Evolutionary conservation across 2,888 invertebrate genomes (phyloP).

Genomic region (Malachius bipustulatus): DNA sequence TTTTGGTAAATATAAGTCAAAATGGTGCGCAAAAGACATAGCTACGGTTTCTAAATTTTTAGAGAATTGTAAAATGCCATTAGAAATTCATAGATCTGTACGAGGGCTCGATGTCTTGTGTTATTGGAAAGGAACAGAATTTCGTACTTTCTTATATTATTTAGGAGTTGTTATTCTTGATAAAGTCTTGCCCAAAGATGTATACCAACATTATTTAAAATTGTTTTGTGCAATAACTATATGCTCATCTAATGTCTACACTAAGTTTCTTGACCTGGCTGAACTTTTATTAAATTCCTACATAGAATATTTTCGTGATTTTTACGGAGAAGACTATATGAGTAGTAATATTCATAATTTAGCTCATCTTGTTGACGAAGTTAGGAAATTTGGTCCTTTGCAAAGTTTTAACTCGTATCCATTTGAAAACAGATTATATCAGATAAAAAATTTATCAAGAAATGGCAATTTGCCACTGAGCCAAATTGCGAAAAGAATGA

Average conservation of each 20-base stretch:
- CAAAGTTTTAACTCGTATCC: conserved; percentile 27
- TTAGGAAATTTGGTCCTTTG: conserved; percentile 24
- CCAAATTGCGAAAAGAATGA: conserved; percentile 20
- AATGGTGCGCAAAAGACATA: conserved; percentile 17
- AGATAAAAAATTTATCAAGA: conserved; percentile 19
- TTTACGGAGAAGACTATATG: conserved; percentile 28
- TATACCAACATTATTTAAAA: conserved; percentile 12
- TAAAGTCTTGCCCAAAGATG: conserved; percentile 11
- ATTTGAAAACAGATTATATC: conserved; percentile 28
- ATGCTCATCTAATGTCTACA: conserved; percentile 16
- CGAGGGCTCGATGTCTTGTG: conserved; percentile 13
- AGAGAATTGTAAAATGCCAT: conserved; percentile 14
- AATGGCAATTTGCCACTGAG: conserved; percentile 16
- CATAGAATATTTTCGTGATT: conserved; percentile 17
- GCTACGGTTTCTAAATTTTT: conserved; percentile 13
- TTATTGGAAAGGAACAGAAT: conserved; percentile 18
- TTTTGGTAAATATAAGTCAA: conserved; percentile 14
- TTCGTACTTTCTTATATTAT: conserved; percentile 16
- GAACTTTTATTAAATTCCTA: conserved; percentile 17
- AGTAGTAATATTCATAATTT: conserved; percentile 31
- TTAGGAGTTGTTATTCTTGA: no score
- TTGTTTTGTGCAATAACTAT: conserved; percentile 14
- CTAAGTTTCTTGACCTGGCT: conserved; percentile 15
- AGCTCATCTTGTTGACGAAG: conserved; percentile 29
- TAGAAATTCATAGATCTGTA: conserved; percentile 17